Base-by-base conservation (phyloP, 2,113 vertebrate genomes). In the Corydoras maculifer region DNA sequence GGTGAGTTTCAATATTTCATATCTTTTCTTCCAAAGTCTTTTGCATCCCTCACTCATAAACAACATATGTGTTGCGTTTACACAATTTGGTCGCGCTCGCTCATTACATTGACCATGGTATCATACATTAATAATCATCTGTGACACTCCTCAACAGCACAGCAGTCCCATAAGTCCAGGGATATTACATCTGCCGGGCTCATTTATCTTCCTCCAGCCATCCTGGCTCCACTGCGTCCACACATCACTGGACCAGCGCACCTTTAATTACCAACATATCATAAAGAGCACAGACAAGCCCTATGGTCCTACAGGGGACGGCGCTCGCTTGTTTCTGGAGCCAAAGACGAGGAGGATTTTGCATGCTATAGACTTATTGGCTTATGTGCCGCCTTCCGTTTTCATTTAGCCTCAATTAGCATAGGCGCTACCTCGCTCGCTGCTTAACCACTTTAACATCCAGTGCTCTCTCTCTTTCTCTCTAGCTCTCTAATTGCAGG, bases 91-190 rank as follows among this genome's bases (percentile, higher is more conserved):
- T 75, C 83, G 78, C 72, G 77, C 72, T 68, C 51, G 65, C 75
- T 78, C 83, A 83, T 87, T 86, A 84, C 74, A 70, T 55, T 70
- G 69, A 62, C 83, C 85, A 84, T 88, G 90, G 88, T 89, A 90
- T 92, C 89, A 89, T 87, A 88, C 88, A 91, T 91, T 92, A 89
- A 93, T 93, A 92, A 94, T 94, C 91, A 91, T 91, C 91, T 83
- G 86, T 91, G 90, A 92, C 90, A 90, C 91, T 90, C 90, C 90
- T 91, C 89, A 93, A 89, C 91, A 88, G 91, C 88, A 88, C 87
- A 90, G 65, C 75, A 90, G 88, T 91, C 91, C 91, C 90, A 90
- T 90, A 88, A 90, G 91, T 92, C 89, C 88, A 87, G 88, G 90
- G 88, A 93, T 93, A 94, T 93, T 93, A 88, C 91, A 91, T 87